Conservation (phyloP, 2,797 vertebrate genomes). For the Staurois parvus region DNA sequence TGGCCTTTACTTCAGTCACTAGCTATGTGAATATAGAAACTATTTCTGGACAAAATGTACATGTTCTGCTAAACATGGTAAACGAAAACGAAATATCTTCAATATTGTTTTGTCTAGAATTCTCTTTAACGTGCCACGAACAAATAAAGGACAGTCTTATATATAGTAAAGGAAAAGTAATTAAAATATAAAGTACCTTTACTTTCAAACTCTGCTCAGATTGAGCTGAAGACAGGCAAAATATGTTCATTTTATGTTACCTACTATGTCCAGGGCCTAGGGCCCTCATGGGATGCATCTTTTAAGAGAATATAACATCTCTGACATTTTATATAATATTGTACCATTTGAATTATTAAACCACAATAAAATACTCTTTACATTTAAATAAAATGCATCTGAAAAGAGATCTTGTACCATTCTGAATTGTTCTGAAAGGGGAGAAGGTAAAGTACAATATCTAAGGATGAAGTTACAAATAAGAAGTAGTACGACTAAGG, state of each 20-base stretch:
- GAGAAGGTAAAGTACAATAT: background rate
- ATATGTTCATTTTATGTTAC: constrained; percentile 8
- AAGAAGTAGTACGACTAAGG: background rate
- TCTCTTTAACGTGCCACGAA: background rate
- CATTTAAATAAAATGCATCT: constrained; percentile 31
- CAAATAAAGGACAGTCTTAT: background rate
- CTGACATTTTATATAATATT: constrained; percentile 41
- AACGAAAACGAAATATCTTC: background rate
- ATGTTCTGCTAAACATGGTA: background rate
- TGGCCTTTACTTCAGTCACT: no score
- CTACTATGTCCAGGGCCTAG: background rate
- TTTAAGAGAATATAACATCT: constrained; percentile 39
- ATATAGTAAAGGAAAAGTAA: background rate
- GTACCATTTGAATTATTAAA: constrained; percentile 49
- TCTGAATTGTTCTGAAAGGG: background rate
- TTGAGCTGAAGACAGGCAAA: background rate
- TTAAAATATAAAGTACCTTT: background rate
- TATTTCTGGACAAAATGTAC: background rate
- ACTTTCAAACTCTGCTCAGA: background rate
- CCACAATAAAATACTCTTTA: constrained; percentile 29
- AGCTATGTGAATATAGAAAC: background rate
- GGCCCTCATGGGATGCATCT: constrained; percentile 35
- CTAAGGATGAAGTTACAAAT: background rate
- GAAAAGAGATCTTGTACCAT: constrained; percentile 3
- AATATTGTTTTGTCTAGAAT: background rate